A percentile compares a stretch with the other conserved stretches of the same genome.
These are phyloP conservation scores for Creontiades dilutus DNA, from an alignment of 2,888 invertebrate species.

Conservation along the genomic window DNA sequence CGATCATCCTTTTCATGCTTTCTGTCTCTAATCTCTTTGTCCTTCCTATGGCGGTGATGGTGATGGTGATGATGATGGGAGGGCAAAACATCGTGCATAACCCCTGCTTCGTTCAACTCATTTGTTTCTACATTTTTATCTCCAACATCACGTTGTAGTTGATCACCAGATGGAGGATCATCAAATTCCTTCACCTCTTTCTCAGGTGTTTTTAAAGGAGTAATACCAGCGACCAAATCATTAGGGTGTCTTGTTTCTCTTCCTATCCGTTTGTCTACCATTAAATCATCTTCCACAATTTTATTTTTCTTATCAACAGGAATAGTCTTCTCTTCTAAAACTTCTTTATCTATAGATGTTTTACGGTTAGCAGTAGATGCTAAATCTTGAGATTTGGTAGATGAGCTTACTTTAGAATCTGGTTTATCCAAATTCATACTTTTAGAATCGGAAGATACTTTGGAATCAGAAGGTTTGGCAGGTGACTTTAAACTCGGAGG, in stretches of 20 bases:
- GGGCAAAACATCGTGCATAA: not conserved
- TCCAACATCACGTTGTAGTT: not conserved
- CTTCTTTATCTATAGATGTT: not conserved
- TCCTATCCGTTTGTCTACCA: not conserved
- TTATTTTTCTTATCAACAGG: not conserved
- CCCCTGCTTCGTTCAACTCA: not conserved
- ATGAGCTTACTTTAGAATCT: not conserved
- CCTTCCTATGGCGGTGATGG: slow-evolving; percentile 59
- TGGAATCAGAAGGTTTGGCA: not conserved
- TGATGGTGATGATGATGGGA: not conserved
- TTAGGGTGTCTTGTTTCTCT: not conserved
- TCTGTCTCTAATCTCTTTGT: slow-evolving; percentile 67
- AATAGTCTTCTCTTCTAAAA: not conserved
- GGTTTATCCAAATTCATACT: not conserved
- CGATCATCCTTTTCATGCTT: slow-evolving; percentile 72
- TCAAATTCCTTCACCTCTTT: not conserved
- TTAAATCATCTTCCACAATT: not conserved
- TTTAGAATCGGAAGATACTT: not conserved
- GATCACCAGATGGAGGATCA: not conserved
- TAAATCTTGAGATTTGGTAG: not conserved
- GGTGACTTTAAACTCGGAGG: not conserved
- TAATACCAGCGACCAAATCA: slow-evolving; percentile 2
- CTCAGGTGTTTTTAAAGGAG: not conserved
- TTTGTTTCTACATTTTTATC: not conserved
- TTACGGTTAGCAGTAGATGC: not conserved